Evolutionary conservation across 53 echinoderm and acorn worm species (phyloP).

Genomic region (Temnopleurus reevesii): DNA sequence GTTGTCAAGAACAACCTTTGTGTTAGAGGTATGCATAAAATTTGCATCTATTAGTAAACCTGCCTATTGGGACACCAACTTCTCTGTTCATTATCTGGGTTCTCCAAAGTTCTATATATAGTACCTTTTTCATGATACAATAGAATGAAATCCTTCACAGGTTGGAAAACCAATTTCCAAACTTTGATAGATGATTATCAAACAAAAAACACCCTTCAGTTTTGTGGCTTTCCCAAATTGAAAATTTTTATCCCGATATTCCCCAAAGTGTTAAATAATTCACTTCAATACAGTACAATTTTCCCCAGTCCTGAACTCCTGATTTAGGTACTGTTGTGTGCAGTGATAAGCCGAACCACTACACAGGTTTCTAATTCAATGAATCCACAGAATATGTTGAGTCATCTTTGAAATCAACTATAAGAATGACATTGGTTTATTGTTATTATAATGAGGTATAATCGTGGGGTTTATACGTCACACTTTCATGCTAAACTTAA

Average conservation of each 20-base stretch:
- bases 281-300: neutral
- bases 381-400: conserved; percentile 1
- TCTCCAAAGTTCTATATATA: too few relatives aligned
- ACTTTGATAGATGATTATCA: neutral
- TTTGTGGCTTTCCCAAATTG: conserved; percentile 16
- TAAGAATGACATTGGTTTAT: neutral
- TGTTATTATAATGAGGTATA: neutral
- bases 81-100: too few relatives aligned
- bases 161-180: neutral
- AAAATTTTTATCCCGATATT: neutral
- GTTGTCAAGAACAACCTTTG: too few relatives aligned
- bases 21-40: too few relatives aligned
- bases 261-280: neutral
- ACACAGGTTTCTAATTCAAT: conserved; percentile 3
- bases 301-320: too few relatives aligned
- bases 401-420: neutral
- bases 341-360: too few relatives aligned
- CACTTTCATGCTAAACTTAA: too few relatives aligned
- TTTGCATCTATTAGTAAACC: too few relatives aligned
- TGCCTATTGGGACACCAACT: too few relatives aligned
- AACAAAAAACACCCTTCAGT: neutral
- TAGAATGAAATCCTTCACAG: too few relatives aligned
- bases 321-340: too few relatives aligned
- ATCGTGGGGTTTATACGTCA: neutral
- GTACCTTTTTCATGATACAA: too few relatives aligned